These are phyloP conservation scores for Coleophora flavipennella DNA, from an alignment of 2,888 invertebrate genomes.

Conservation along the genomic window DNA sequence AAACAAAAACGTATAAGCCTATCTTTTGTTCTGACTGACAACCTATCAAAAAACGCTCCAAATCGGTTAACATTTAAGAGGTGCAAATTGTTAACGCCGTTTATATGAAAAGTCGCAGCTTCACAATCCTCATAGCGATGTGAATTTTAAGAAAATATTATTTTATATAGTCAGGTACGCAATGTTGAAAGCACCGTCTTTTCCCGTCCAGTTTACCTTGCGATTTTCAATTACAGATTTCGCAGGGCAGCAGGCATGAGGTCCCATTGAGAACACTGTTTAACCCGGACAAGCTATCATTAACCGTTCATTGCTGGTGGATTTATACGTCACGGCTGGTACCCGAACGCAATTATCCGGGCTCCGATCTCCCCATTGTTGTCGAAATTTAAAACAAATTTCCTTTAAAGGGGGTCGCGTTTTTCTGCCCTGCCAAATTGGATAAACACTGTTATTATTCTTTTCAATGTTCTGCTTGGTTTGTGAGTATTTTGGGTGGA, in stretches of 20 bases:
- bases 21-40: too few relatives aligned
- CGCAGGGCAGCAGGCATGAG: slow-evolving; percentile 13
- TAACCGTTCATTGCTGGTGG: slow-evolving; percentile 57
- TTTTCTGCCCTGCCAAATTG: slow-evolving; percentile 69
- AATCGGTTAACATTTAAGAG: too few relatives aligned
- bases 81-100: too few relatives aligned
- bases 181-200: too few relatives aligned
- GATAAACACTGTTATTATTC: slow-evolving; percentile 69
- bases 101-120: too few relatives aligned
- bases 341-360: slow-evolving; percentile 61
- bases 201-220: slow-evolving; percentile 29
- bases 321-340: slow-evolving; percentile 64
- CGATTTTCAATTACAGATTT: slow-evolving; percentile 51
- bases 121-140: too few relatives aligned
- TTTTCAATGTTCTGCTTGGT: slow-evolving; percentile 45
- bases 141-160: too few relatives aligned
- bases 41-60: too few relatives aligned
- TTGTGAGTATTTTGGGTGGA: slow-evolving; percentile 37
- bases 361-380: slow-evolving; percentile 68
- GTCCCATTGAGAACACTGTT: slow-evolving; percentile 47
- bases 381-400: slow-evolving; percentile 73
- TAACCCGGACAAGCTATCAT: slow-evolving; percentile 50
- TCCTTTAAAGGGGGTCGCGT: slow-evolving; percentile 65
- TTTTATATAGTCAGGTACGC: too few relatives aligned
- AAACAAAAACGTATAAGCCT: too few relatives aligned